These are phyloP conservation scores for Myotis vivesi DNA, from an alignment of 2,797 vertebrate genomes.

Conservation along the genomic window DNA sequence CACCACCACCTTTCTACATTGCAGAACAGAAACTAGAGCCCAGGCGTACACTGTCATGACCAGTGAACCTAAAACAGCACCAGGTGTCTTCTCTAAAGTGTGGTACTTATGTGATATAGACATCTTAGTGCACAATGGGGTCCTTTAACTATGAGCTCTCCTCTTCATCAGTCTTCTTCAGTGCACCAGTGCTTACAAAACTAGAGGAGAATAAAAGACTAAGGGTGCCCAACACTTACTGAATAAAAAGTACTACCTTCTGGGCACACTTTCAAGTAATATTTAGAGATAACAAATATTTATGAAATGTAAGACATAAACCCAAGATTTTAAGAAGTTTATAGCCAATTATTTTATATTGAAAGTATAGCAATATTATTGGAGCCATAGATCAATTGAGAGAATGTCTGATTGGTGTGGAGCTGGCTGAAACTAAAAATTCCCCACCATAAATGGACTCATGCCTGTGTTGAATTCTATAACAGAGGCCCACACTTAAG, in stretches of 20 bases:
- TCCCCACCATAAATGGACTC: conserved; percentile 60
- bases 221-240: not conserved
- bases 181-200: not conserved
- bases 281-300: not conserved
- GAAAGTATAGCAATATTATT: not conserved
- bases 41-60: not conserved
- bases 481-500: not conserved
- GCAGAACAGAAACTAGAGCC: not conserved
- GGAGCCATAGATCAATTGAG: not conserved
- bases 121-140: not conserved
- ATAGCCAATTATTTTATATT: not conserved
- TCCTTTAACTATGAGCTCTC: not conserved
- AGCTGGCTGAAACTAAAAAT: conserved; percentile 40
- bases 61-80: not conserved
- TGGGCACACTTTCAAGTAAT: not conserved
- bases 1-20: not conserved
- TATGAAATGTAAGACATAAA: not conserved
- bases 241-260: not conserved
- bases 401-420: conserved; percentile 26
- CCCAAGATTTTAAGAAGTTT: not conserved
- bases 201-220: not conserved
- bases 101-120: not conserved
- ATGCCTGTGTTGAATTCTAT: conserved; percentile 40
- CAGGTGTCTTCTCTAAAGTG: not conserved
- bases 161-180: not conserved